Conservation (phyloP, 1,140 invertebrate species). For the Drosophila ambigua region DNA sequence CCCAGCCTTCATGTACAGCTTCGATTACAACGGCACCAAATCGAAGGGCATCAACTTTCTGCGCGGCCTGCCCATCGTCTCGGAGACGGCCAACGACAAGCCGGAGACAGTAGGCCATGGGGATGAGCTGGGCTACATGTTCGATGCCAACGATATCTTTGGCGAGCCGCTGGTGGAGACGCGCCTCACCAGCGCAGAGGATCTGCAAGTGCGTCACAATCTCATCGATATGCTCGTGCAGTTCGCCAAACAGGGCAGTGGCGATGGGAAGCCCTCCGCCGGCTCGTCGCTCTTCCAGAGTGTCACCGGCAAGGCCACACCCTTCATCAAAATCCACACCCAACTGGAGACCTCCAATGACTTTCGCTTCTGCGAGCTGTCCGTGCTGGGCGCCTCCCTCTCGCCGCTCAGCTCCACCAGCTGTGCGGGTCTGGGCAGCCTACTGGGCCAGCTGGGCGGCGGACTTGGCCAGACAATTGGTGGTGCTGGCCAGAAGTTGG, state of each 20-base stretch:
- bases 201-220: constrained; percentile 86
- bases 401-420: constrained; percentile 84
- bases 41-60: constrained; percentile 87
- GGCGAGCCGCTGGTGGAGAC: constrained; percentile 84
- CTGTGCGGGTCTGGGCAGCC: constrained; percentile 80
- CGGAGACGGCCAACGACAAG: constrained; percentile 68
- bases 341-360: constrained; percentile 84
- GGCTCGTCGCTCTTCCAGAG: constrained; percentile 83
- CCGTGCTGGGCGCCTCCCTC: constrained; percentile 85
- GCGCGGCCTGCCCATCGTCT: constrained; percentile 86
- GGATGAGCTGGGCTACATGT: constrained; percentile 89
- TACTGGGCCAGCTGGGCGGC: constrained; percentile 60
- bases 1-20: constrained; percentile 88
- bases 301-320: constrained; percentile 85
- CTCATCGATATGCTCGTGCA: constrained; percentile 88
- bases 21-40: constrained; percentile 88
- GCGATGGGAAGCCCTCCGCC: not conserved
- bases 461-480: constrained; percentile 39
- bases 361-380: constrained; percentile 87
- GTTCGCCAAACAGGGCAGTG: constrained; percentile 85
- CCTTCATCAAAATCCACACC: constrained; percentile 85
- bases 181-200: constrained; percentile 84
- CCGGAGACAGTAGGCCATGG: constrained; percentile 86
- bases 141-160: constrained; percentile 86
- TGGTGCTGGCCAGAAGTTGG: constrained; percentile 44